A percentile compares a stretch with the other conserved stretches of the same genome.
phyloP scores from a whole-genome alignment of 2,113 vertebrate genomes.

The Zapornia atra region DNA sequence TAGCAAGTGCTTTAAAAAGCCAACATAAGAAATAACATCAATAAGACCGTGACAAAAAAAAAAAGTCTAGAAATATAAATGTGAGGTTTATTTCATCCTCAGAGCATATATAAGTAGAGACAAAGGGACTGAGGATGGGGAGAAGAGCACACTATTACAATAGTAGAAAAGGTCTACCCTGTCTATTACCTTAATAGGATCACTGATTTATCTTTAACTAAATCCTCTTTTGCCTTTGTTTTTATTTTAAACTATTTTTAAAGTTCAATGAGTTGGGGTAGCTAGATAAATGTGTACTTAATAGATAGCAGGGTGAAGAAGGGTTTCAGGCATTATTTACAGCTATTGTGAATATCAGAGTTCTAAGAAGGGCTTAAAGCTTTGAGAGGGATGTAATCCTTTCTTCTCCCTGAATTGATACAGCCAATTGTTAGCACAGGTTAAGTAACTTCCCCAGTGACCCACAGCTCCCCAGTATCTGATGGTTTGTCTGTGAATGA shows the following conservation, averaged over 20 bases:
- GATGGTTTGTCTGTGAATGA: background rate
- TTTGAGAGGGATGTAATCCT: background rate
- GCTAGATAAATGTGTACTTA: background rate
- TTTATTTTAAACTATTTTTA: background rate
- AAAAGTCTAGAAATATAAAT: background rate
- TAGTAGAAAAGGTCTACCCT: background rate
- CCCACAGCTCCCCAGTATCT: too few species aligned
- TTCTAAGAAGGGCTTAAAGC: background rate
- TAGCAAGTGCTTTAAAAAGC: constrained; percentile 54
- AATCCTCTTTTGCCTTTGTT: background rate
- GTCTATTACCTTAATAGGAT: background rate
- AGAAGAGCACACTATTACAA: background rate
- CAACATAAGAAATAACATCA: constrained; percentile 32
- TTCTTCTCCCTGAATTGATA: background rate
- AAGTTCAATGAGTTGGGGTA: background rate
- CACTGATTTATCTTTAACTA: background rate
- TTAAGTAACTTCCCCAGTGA: background rate
- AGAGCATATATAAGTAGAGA: background rate
- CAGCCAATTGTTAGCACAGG: background rate
- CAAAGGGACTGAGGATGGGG: background rate
- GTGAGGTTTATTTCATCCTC: background rate
- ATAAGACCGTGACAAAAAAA: background rate
- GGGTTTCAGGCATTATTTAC: background rate
- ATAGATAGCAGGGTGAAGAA: background rate
- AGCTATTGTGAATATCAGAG: background rate